Evolutionary conservation across 2,888 invertebrate species (phyloP).

Genomic region (Acholoe squamosa): DNA sequence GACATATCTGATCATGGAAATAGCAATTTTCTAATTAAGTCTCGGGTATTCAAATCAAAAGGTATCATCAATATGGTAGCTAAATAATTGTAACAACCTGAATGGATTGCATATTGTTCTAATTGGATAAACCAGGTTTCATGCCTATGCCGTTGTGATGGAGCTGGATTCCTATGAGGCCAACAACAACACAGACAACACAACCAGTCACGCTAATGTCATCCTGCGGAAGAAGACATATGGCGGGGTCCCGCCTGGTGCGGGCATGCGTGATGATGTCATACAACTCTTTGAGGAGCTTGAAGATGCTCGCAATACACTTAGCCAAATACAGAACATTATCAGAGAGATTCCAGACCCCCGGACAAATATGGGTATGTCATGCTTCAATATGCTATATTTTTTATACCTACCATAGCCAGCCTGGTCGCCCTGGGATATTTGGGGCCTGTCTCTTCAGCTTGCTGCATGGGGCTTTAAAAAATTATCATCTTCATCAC

Average conservation of each 20-base stretch:
- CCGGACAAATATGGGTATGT: conserved; percentile 42
- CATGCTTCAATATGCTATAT: background rate
- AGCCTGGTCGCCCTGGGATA: too few species aligned
- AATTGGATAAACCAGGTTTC: conserved; percentile 75
- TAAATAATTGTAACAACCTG: too few species aligned
- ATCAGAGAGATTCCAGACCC: conserved; percentile 74
- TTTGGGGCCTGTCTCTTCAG: too few species aligned
- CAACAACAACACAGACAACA: conserved; percentile 72
- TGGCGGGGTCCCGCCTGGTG: conserved; percentile 82
- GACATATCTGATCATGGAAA: too few species aligned
- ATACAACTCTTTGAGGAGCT: conserved; percentile 82
- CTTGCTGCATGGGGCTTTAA: too few species aligned
- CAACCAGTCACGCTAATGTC: conserved; percentile 76
- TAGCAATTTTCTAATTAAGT: too few species aligned
- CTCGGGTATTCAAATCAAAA: too few species aligned
- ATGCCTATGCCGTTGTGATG: conserved; percentile 82
- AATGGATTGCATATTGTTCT: too few species aligned
- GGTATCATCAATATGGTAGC: too few species aligned
- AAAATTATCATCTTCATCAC: too few species aligned
- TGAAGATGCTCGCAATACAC: conserved; percentile 80
- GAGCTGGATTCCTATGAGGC: conserved; percentile 81
- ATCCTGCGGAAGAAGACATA: conserved; percentile 79
- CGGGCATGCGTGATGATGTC: conserved; percentile 82
- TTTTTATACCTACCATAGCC: background rate
- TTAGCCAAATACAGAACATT: conserved; percentile 77